phyloP scores from a whole-genome alignment of 2,113 vertebrate genomes.

The Triplophysa siluroides region DNA sequence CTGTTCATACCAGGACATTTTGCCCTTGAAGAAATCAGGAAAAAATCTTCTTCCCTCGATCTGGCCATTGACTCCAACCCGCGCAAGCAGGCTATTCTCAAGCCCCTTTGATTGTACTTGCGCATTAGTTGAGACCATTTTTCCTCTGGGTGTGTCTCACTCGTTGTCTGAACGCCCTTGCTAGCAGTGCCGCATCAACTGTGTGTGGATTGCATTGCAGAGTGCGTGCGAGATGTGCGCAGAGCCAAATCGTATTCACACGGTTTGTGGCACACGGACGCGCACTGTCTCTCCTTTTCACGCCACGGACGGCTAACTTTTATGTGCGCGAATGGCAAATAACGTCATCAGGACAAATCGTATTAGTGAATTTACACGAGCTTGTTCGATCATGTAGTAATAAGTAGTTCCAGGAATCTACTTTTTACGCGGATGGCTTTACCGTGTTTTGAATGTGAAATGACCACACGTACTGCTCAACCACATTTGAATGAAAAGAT shows the following conservation, averaged over 20 bases:
- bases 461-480: not conserved
- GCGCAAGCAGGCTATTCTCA: conserved; percentile 51
- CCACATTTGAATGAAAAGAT: not conserved
- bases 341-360: conserved; percentile 18
- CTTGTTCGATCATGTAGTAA: not conserved
- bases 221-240: conserved; percentile 60
- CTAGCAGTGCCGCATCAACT: conserved; percentile 50
- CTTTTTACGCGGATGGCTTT: not conserved
- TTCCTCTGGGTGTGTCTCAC: conserved; percentile 65
- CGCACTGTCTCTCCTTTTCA: not conserved
- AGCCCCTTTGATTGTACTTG: conserved; percentile 59
- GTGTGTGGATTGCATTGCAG: conserved; percentile 48
- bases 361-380: not conserved
- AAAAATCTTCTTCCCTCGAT: conserved; percentile 55
- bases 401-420: not conserved
- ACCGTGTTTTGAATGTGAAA: not conserved
- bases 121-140: conserved; percentile 62
- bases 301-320: conserved; percentile 7
- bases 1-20: conserved; percentile 53
- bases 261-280: conserved; percentile 44
- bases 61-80: conserved; percentile 52
- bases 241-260: conserved; percentile 45
- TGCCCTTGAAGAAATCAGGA: conserved; percentile 47
- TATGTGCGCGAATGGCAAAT: not conserved
- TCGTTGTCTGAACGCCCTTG: conserved; percentile 54